Evolutionary conservation across 2,888 invertebrate species (phyloP).

Genomic region (Priocnemis perturbator): DNA sequence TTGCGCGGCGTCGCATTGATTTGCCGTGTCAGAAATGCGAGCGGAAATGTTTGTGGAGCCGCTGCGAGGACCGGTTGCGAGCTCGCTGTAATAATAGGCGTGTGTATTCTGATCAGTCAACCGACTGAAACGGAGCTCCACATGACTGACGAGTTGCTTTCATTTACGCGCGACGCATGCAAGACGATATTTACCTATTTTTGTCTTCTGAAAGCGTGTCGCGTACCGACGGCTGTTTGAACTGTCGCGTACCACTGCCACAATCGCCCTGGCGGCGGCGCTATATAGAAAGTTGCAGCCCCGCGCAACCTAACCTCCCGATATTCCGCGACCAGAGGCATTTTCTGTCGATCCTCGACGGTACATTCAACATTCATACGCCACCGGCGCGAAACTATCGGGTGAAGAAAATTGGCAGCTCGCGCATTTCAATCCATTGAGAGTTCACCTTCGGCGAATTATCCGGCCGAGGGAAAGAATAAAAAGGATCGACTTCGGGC

Average conservation of each 20-base stretch:
- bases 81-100: background rate
- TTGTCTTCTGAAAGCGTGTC: no score
- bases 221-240: no score
- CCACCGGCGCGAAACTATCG: background rate
- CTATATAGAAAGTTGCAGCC: no score
- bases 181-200: no score
- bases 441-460: background rate
- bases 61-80: constrained; percentile 4
- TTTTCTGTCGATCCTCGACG: no score
- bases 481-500: background rate
- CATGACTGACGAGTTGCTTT: background rate
- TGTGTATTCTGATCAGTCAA: background rate
- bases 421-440: no score
- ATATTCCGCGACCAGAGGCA: no score
- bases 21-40: constrained; percentile 17
- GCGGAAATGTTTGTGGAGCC: constrained; percentile 18
- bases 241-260: no score
- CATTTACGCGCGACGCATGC: no score
- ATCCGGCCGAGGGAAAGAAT: background rate
- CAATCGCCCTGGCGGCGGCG: no score
- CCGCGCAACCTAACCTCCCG: no score
- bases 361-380: background rate
- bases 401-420: no score
- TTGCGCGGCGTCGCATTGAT: constrained; percentile 15
- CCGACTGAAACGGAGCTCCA: background rate